Evolutionary conservation across 1,140 invertebrate species (phyloP), one percentile per base, ranked within the genome.

Genomic region (Xylocopa sonorina): DNA sequence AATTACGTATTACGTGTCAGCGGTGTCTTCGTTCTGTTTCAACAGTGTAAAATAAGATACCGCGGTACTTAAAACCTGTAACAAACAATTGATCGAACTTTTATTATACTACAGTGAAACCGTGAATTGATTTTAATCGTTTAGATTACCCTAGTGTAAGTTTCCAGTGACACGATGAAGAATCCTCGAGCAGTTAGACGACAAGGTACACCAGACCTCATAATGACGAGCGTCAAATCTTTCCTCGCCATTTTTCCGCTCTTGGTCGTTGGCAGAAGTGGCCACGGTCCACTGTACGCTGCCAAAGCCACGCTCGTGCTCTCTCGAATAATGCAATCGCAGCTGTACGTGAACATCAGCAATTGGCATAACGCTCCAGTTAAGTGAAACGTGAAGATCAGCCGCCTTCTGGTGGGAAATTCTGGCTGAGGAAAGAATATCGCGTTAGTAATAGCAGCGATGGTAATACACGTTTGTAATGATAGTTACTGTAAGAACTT

Each of bases 151-250:
- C 43, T 38, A 0, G 48, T 84, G 9, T 74, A 84, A 29, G 76
- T 82, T 14, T 82, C 81, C 41, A 85, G 72, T 0, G 85, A 84
- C 24, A 87, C 50, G 21, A 73, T 43, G 12, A 58, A 55, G 32
- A 88, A 88, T 58, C 62, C 53, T 16, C 67, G 78, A 27, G 83
- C 87, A 12, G 78, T 84, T 53, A 88, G 55, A 10, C 27, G 27
- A 55, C 85, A 85, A n/a, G 80, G 83, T 24, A 73, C 43, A 34
- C 78, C 63, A 24, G 81, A 53, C 41, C 87, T 76, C 29, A 58
- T 38, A 24, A 80, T 83, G 2, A 87, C 46, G 12, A 85, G 64
- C 29, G 60, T 34, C 63, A 87, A 16, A 24, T 73, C 62, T 48
- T 48, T 67, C 43, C 41, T 72, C 1, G 87, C 18, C n/a, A 67